These are phyloP conservation scores for Ornithoptera priamus DNA, from an alignment of 2,888 invertebrate genomes.

Conservation along the genomic window DNA sequence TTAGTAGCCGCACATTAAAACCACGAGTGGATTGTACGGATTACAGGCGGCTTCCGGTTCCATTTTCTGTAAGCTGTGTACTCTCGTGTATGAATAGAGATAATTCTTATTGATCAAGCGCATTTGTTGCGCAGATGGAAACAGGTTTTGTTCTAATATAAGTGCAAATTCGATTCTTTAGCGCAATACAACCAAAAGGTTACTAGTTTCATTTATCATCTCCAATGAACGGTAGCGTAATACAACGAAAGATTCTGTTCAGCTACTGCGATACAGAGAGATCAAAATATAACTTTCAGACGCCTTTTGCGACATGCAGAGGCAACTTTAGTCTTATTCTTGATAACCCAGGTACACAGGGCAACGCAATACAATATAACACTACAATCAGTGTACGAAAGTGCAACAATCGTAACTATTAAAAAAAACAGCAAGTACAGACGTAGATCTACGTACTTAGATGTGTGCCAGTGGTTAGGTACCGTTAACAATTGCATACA, in stretches of 20 bases:
- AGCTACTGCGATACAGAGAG: no score
- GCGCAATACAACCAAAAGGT: not conserved
- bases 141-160: slow-evolving; percentile 2
- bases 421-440: not conserved
- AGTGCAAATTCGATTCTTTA: not conserved
- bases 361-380: no score
- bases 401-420: not conserved
- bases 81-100: not conserved
- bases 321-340: no score
- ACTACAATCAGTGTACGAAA: not conserved
- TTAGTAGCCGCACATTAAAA: slow-evolving; percentile 16
- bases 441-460: not conserved
- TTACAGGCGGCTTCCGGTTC: slow-evolving; percentile 10
- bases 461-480: not conserved
- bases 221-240: not conserved
- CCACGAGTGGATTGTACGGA: slow-evolving; percentile 17
- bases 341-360: no score
- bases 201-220: not conserved
- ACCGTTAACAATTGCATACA: not conserved
- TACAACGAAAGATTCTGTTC: not conserved
- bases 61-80: slow-evolving; percentile 6
- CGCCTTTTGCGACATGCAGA: no score
- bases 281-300: no score
- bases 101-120: slow-evolving; percentile 1
- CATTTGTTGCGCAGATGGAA: not conserved